Conservation (phyloP, 2,797 vertebrate genomes). For the Tragelaphus oryx region DNA sequence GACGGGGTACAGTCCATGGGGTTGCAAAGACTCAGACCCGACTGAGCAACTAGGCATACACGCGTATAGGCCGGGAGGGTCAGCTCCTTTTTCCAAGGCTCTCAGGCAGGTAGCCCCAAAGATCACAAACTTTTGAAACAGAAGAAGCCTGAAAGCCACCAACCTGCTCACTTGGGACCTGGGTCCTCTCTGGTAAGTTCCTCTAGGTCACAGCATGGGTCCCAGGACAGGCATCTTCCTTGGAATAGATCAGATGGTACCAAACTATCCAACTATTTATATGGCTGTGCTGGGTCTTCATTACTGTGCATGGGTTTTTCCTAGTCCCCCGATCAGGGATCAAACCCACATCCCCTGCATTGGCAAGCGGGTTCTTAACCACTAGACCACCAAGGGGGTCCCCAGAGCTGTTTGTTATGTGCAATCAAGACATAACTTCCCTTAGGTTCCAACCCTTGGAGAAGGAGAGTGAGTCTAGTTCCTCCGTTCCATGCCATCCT, state of each 20-base stretch:
- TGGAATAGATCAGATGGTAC: neutral
- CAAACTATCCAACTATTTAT: neutral
- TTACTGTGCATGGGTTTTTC: neutral
- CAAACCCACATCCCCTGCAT: neutral
- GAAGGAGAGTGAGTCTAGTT: neutral
- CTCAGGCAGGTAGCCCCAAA: neutral
- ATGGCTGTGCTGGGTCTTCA: neutral
- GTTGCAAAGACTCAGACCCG: neutral
- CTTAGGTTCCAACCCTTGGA: neutral
- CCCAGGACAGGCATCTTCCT: neutral
- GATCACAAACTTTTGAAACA: neutral
- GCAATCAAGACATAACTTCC: neutral
- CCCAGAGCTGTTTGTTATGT: neutral
- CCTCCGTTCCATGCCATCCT: neutral
- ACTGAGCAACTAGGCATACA: neutral
- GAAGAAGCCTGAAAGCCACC: neutral
- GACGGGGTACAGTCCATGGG: neutral
- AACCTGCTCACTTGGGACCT: neutral
- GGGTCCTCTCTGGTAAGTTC: accelerated
- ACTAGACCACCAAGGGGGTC: neutral
- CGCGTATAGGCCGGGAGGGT: accelerated
- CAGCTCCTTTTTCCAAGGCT: accelerated
- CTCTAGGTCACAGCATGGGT: neutral
- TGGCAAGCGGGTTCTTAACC: neutral
- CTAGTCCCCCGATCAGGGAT: neutral